Conservation (phyloP, 1,140 invertebrate species). For the Papilio polyxenes region DNA sequence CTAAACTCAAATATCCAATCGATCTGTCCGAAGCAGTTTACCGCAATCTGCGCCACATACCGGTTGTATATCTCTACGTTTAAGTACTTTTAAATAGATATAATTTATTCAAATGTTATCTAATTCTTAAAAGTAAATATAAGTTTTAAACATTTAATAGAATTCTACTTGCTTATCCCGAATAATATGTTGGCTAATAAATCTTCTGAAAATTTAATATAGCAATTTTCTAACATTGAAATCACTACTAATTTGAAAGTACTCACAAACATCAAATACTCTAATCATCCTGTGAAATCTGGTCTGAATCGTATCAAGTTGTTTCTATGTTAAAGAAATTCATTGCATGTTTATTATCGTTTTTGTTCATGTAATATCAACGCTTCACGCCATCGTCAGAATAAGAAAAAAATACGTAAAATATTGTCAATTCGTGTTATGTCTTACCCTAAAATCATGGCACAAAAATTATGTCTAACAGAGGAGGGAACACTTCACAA, state of each 20-base stretch:
- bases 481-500: slow-evolving; percentile 77
- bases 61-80: slow-evolving; percentile 60
- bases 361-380: not conserved
- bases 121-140: slow-evolving; percentile 54
- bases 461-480: slow-evolving; percentile 76
- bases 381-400: slow-evolving; percentile 33
- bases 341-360: slow-evolving; percentile 8
- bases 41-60: slow-evolving; percentile 58
- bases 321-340: slow-evolving; percentile 2
- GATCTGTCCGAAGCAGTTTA: slow-evolving; percentile 60
- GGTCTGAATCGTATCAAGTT: not conserved
- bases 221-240: slow-evolving; percentile 51
- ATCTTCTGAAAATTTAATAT: slow-evolving; percentile 75
- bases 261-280: slow-evolving; percentile 26
- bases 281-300: not conserved
- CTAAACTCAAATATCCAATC: slow-evolving; percentile 57
- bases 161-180: slow-evolving; percentile 69
- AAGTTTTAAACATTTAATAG: slow-evolving; percentile 61
- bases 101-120: slow-evolving; percentile 58
- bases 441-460: slow-evolving; percentile 74
- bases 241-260: slow-evolving; percentile 38
- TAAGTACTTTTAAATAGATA: slow-evolving; percentile 71
- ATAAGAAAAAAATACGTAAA: slow-evolving; percentile 54
- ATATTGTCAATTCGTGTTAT: slow-evolving; percentile 75
- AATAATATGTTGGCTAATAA: slow-evolving; percentile 76